These are phyloP conservation scores for Acrocephalus arundinaceus DNA, from an alignment of 2,113 vertebrate species.

Conservation along the genomic window DNA sequence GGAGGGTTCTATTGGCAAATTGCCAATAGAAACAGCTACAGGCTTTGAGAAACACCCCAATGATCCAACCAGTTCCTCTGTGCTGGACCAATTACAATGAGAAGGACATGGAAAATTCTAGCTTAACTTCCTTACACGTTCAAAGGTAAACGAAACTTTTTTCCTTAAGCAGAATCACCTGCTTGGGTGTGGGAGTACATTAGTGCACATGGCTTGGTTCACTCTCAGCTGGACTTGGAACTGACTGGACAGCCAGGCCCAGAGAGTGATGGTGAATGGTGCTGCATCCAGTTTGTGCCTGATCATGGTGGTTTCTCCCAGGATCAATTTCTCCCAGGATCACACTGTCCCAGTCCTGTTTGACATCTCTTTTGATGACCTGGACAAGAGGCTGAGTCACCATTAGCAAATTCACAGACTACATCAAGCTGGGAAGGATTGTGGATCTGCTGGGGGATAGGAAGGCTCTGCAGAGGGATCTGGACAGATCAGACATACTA, in stretches of 20 bases:
- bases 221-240: neutral
- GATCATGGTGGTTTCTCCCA: too few species aligned
- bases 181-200: too few species aligned
- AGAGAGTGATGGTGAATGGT: fast-evolving
- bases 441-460: neutral
- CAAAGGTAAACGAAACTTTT: too few species aligned
- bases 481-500: neutral
- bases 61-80: too few species aligned
- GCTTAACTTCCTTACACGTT: too few species aligned
- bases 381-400: neutral
- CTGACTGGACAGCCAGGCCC: neutral
- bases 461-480: neutral
- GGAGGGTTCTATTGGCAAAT: too few species aligned
- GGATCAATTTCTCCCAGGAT: neutral
- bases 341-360: neutral
- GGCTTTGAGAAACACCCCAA: too few species aligned
- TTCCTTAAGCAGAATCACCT: too few species aligned
- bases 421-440: neutral
- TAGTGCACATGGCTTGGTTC: too few species aligned
- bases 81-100: too few species aligned
- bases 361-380: neutral
- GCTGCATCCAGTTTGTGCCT: neutral
- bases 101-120: too few species aligned
- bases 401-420: neutral
- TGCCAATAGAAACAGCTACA: too few species aligned